Evolutionary conservation across 2,797 vertebrate genomes (phyloP), one percentile per base, ranked within the genome.

Genomic region (Chloroceryle inda): DNA sequence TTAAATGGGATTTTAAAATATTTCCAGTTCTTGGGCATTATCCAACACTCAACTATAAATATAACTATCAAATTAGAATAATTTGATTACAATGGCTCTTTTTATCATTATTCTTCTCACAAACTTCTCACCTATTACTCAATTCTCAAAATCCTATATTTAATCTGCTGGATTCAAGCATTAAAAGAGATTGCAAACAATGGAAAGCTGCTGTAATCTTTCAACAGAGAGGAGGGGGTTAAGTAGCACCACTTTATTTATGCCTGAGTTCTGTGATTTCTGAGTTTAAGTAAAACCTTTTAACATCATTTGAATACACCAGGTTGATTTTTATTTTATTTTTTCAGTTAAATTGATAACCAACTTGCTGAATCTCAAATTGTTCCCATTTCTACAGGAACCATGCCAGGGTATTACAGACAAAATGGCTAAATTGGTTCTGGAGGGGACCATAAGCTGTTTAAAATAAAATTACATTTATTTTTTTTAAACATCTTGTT

Each of bases 381-480:
- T 96, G 89, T 68, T 96, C 93, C 45, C 80, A 94, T 94, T 96
- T 97, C 96, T 93, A 93, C 71, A 96, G 96, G 93, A 98, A 96
- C 47, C 72, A 83, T 96, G 95, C 92, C 93, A 97, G 84, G 61
- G 45, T 95, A 97, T 96, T 97, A 97, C 93, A 97, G 92, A 92
- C 66, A 97, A 97, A 98, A 98, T 89, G 91, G 85, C 89, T 97
- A 97, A 97, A 97, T 97, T 97, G 93, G 95, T 98, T 97, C 96
- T 97, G 87, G 88, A 97, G 91, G 75, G 73, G 91, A 96, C 86
- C 86, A 94, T 96, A 95, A 95, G 72, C 27, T 79, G 83, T 97
- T 97, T 97, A 97, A 98, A 98, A 96, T 96, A 98, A 97, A 95
- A 97, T 97, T 98, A 96, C 78, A 87, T 97, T 97, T 96, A 96